Conservation (phyloP, 2,888 invertebrate genomes). For the Neuroscelio doddi region DNA sequence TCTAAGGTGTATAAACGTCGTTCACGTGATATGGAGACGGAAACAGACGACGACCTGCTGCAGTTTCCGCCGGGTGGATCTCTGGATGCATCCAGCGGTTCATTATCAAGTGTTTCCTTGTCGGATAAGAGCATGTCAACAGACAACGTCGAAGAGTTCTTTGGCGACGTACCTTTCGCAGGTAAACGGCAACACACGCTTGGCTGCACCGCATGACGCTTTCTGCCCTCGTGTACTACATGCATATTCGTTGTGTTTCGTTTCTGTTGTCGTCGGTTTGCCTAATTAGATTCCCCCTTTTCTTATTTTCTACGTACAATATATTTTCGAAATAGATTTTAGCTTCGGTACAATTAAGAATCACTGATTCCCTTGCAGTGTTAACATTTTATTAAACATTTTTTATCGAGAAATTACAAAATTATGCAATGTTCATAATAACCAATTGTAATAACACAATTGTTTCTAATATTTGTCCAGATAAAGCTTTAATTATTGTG, state of each 20-base stretch:
- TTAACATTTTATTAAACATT: no score
- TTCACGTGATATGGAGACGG: slow-evolving; percentile 89
- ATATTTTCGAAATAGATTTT: not conserved
- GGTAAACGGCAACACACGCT: slow-evolving; percentile 77
- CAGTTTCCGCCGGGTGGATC: slow-evolving; percentile 73
- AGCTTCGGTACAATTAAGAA: no score
- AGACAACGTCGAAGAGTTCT: slow-evolving; percentile 89
- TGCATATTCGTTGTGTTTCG: slow-evolving; percentile 69
- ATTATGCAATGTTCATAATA: no score
- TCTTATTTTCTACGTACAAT: slow-evolving; percentile 14
- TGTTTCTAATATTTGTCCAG: no score
- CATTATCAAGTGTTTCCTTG: slow-evolving; percentile 81
- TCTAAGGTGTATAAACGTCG: slow-evolving; percentile 86
- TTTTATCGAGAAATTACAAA: no score
- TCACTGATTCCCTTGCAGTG: no score
- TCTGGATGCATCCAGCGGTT: slow-evolving; percentile 79
- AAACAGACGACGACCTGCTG: slow-evolving; percentile 78
- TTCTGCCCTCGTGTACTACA: slow-evolving; percentile 68
- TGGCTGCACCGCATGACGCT: slow-evolving; percentile 73
- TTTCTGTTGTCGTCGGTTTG: slow-evolving; percentile 64
- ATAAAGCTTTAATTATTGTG: no score
- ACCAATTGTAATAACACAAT: no score
- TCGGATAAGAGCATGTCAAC: slow-evolving; percentile 86
- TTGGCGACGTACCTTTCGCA: slow-evolving; percentile 90
- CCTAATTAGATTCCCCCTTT: slow-evolving; percentile 49